Conservation (phyloP, 2,113 vertebrate genomes). For the Centrocercus urophasianus region DNA sequence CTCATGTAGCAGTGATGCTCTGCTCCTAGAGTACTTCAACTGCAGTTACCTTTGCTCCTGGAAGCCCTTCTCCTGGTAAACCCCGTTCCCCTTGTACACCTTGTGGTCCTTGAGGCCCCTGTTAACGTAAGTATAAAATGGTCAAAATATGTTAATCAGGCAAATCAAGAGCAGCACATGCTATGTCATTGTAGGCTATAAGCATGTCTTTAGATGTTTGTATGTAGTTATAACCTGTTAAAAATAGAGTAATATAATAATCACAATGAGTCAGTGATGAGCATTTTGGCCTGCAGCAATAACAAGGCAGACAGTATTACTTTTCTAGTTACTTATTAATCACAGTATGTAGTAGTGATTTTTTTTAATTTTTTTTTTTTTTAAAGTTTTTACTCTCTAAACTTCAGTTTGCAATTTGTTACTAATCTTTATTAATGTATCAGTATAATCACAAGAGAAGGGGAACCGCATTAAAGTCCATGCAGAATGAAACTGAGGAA, state of each 20-base stretch:
- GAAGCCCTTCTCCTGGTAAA: constrained; percentile 86
- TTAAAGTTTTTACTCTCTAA: neutral
- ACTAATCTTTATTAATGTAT: neutral
- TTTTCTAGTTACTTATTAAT: neutral
- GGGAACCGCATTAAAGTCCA: neutral
- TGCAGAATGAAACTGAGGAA: neutral
- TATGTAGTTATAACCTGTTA: constrained; percentile 25
- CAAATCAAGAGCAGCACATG: neutral
- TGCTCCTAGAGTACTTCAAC: neutral
- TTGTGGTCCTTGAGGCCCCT: constrained; percentile 91
- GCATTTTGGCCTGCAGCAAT: constrained; percentile 32
- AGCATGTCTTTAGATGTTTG: neutral
- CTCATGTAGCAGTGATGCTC: neutral
- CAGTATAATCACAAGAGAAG: neutral
- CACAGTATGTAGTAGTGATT: neutral
- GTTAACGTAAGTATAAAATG: constrained; percentile 39
- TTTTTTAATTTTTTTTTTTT: neutral
- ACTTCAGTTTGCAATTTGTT: neutral
- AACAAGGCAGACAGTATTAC: neutral
- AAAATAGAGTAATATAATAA: constrained; percentile 8
- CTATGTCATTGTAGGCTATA: neutral
- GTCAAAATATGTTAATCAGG: neutral
- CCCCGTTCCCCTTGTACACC: constrained; percentile 90
- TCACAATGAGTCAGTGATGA: neutral
- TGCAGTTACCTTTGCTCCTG: constrained; percentile 87